These are phyloP conservation scores for Ypsolopha scabrella DNA, from an alignment of 2,888 invertebrate species.

Conservation along the genomic window DNA sequence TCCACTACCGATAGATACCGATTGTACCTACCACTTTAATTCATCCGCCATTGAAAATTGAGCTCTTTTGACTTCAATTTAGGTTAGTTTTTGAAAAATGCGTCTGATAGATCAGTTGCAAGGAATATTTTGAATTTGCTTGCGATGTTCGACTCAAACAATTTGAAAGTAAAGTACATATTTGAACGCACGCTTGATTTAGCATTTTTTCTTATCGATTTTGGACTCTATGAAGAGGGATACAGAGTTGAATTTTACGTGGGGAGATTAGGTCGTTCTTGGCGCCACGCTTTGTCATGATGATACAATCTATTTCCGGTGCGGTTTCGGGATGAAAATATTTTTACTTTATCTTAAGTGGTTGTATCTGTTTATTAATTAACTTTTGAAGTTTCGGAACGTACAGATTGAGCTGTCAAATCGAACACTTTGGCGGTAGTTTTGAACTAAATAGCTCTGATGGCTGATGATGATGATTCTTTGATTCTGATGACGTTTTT, in stretches of 20 bases:
- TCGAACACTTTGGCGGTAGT: conserved; percentile 60
- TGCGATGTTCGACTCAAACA: no score
- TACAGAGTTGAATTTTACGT: conserved; percentile 14
- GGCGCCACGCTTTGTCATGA: conserved; percentile 69
- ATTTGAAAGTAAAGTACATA: no score
- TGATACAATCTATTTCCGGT: conserved; percentile 68
- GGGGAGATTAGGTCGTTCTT: conserved; percentile 24
- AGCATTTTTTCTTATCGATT: not conserved
- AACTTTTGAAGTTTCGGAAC: conserved; percentile 34
- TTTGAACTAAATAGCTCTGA: not conserved
- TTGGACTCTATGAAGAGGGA: not conserved
- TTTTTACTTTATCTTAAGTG: conserved; percentile 69
- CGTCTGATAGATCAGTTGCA: no score
- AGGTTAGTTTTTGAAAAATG: no score
- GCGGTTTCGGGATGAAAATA: conserved; percentile 68
- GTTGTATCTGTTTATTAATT: conserved; percentile 71
- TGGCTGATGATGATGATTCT: conserved; percentile 42
- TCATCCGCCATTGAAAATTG: not conserved
- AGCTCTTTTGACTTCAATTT: not conserved
- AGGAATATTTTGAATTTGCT: no score
- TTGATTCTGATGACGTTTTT: conserved; percentile 13
- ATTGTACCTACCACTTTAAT: conserved; percentile 43
- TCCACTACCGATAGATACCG: conserved; percentile 47
- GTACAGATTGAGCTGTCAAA: conserved; percentile 63
- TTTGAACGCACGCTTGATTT: no score